These are phyloP conservation scores for Bellardia bayeri DNA, from an alignment of 2,888 invertebrate genomes.

Conservation along the genomic window DNA sequence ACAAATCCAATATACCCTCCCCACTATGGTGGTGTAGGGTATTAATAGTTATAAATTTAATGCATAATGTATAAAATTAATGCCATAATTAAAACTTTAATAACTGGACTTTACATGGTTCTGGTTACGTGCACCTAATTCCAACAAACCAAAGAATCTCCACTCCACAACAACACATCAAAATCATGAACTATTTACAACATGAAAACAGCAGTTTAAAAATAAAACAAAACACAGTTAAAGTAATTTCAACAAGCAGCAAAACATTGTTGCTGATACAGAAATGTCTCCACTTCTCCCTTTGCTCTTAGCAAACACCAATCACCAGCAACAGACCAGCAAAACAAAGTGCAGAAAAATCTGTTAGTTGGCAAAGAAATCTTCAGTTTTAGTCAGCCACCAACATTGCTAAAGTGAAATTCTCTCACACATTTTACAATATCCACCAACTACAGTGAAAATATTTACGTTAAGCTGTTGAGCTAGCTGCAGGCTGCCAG, in stretches of 20 bases:
- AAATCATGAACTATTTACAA: not conserved
- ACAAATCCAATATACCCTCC: no score
- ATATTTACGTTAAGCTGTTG: conserved; percentile 13
- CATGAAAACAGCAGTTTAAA: not conserved
- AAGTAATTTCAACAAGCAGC: conserved; percentile 6
- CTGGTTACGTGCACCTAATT: conserved; percentile 37
- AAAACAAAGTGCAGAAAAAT: conserved; percentile 31
- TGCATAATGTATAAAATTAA: no score
- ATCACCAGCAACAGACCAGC: not conserved
- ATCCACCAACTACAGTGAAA: conserved; percentile 12
- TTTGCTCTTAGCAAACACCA: conserved; percentile 3
- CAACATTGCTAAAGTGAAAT: conserved; percentile 70
- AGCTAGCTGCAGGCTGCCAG: not conserved
- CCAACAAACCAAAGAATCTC: conserved; percentile 43
- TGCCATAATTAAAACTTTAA: not conserved
- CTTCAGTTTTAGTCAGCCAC: conserved; percentile 51
- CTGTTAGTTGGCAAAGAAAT: conserved; percentile 49
- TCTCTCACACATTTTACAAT: conserved; percentile 57
- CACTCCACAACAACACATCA: not conserved
- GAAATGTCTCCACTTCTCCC: conserved; percentile 16
- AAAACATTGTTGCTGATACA: conserved; percentile 28
- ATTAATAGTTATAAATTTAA: no score
- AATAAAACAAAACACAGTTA: not conserved
- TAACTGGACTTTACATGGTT: conserved; percentile 57
- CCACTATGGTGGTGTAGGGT: no score